Base-by-base conservation (phyloP, 2,888 invertebrate species). In the Morinoia aosen region DNA sequence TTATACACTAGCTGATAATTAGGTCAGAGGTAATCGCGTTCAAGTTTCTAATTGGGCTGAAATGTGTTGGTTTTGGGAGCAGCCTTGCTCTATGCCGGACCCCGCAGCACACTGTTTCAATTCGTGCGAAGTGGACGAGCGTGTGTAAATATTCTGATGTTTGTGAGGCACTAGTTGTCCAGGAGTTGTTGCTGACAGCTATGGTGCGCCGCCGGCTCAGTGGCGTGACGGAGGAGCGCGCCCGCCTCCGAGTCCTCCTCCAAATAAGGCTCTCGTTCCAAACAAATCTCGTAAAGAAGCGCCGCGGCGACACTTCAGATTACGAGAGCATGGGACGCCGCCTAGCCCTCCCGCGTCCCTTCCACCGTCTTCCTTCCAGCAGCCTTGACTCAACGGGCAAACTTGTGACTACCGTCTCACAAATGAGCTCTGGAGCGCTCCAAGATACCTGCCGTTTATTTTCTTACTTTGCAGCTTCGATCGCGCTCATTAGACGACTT, bases 201-300 rank as follows among this genome's bases (percentile, higher is more conserved):
- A 90, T 90, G 90, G 48, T 90, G 90, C 16, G 90, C 40, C 14
- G 40, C 48, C 25, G 90, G 48, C 40, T 90, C 90, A 48, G 48
- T 16, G 90, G 90, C 90, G 90, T 90, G 90, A 90, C 90, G 19
- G 48, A 90, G 40, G 90, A 48, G 76, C 76, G 25, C 8, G 76
- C 76, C 76, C 25, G 8, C 88, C n/a, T 14, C 90, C 90, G 10
- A 48, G 90, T 25, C 0, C 90, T 12, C 40, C 90, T 90, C 40
- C 90, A 90, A 90, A 90, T 90, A 90, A 90, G 90, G 90, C 90
- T 48, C 48, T 14, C 76, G 76, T 40, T 48, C 90, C 40, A 40
- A 90, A 90, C 90, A 90, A 90, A 90, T 48, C 90, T 90, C 90
- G 90, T 90, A 90, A 90, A 90, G 90, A 90, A 90, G 90, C 90